Percentiles rank a stretch among this genome's conserved stretches.
Conservation (phyloP, 2,113 vertebrate species). For the Polypterus senegalus region DNA sequence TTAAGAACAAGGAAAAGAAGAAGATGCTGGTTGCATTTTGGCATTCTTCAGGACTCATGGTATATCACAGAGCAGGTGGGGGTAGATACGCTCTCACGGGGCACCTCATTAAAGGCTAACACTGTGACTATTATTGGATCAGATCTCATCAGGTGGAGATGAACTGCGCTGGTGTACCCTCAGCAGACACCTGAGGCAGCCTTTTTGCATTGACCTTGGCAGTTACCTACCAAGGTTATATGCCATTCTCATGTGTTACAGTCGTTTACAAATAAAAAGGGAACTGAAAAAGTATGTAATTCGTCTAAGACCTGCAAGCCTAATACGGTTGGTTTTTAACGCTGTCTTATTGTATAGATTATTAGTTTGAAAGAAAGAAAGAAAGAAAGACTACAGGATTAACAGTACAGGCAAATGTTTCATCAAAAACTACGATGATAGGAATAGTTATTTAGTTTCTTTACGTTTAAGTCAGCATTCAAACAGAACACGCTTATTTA, state of each 20-base stretch:
- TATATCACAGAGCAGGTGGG: conserved; percentile 34
- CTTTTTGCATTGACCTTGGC: conserved; percentile 32
- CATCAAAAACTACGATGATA: too few relatives aligned
- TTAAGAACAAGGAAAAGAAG: conserved; percentile 28
- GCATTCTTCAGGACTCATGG: conserved; percentile 26
- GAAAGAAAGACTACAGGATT: conserved; percentile 3
- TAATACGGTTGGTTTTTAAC: too few relatives aligned
- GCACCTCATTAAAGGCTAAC: conserved; percentile 34
- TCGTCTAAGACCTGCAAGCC: too few relatives aligned
- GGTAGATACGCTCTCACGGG: conserved; percentile 18
- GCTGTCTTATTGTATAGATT: too few relatives aligned
- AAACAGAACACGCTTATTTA: too few relatives aligned
- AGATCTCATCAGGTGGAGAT: conserved; percentile 43
- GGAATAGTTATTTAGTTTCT: too few relatives aligned
- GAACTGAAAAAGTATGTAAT: conserved; percentile 13
- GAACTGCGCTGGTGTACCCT: conserved; percentile 28
- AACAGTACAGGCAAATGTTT: too few relatives aligned
- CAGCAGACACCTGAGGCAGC: conserved; percentile 35
- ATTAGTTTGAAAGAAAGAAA: conserved; percentile 26
- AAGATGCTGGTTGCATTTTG: conserved; percentile 29
- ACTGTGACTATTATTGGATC: conserved; percentile 35
- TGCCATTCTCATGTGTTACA: conserved; percentile 25
- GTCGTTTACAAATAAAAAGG: conserved; percentile 11
- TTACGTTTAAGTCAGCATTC: too few relatives aligned
- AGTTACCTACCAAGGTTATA: conserved; percentile 44